Evolutionary conservation across 2,888 invertebrate species (phyloP).

Genomic region (Pollenia amentaria): DNA sequence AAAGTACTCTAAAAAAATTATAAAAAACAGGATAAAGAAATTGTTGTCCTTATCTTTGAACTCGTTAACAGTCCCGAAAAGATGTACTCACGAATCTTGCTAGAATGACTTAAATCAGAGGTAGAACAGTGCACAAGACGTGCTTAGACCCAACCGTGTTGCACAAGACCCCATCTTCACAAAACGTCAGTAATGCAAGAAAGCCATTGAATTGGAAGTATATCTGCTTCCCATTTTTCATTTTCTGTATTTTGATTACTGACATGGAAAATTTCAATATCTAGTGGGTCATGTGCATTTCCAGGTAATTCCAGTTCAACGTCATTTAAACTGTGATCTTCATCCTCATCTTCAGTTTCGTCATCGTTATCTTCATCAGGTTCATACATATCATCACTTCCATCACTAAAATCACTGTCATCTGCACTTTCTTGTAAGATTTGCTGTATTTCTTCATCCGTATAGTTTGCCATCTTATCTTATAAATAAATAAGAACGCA

Average conservation of each 20-base stretch:
- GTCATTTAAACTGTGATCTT: too few species aligned
- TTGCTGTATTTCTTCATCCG: neutral
- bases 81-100: too few species aligned
- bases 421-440: neutral
- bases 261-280: neutral
- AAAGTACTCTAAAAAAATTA: too few species aligned
- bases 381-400: constrained; percentile 10
- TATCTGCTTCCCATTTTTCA: neutral
- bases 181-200: too few species aligned
- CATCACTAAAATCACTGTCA: neutral
- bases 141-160: too few species aligned
- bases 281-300: neutral
- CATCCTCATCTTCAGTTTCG: neutral
- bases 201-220: neutral
- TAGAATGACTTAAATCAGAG: too few species aligned
- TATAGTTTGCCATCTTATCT: neutral
- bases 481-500: neutral
- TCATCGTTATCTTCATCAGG: neutral
- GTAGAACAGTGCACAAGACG: too few species aligned
- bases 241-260: neutral
- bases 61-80: too few species aligned
- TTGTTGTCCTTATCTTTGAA: too few species aligned
- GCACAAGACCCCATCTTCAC: too few species aligned
- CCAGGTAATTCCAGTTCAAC: neutral
- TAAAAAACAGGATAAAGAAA: too few species aligned